These are phyloP conservation scores for Rotaria macrura DNA, from an alignment of 2,888 invertebrate species.

Conservation along the genomic window DNA sequence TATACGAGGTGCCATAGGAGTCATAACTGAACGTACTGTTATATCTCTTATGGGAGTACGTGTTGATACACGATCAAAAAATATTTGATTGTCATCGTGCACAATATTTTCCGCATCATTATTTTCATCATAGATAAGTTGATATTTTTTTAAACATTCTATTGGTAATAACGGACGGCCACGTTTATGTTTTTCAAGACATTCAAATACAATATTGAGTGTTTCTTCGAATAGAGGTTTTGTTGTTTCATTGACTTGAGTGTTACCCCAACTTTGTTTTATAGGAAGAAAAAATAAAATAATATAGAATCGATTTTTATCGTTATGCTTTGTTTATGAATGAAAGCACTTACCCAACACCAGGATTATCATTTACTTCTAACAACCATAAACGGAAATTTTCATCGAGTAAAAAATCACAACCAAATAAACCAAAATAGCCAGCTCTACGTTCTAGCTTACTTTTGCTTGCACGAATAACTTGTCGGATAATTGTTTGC, in stretches of 20 bases:
- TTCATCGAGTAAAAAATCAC: slow-evolving; percentile 6
- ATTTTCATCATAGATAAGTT: slow-evolving; percentile 11
- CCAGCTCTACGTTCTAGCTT: neutral
- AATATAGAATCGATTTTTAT: too few species aligned
- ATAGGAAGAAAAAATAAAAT: too few species aligned
- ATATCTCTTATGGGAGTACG: neutral
- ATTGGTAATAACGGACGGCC: neutral
- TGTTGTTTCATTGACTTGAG: neutral
- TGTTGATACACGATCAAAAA: neutral
- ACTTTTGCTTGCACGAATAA: slow-evolving; percentile 1
- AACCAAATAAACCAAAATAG: neutral
- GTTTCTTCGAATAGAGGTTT: slow-evolving; percentile 4
- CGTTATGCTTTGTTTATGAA: too few species aligned
- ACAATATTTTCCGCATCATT: neutral
- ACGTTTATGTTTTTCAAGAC: neutral
- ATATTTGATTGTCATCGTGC: neutral
- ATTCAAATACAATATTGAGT: neutral
- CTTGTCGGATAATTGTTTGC: neutral
- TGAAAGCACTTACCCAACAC: neutral
- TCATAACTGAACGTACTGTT: neutral
- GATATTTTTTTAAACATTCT: slow-evolving; percentile 1
- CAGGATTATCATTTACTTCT: slow-evolving; percentile 1
- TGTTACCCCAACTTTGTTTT: neutral
- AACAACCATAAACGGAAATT: slow-evolving; percentile 14
- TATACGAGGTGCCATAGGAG: neutral